Evolutionary conservation across 2,113 vertebrate species (phyloP), one percentile per base, ranked within the genome.

Genomic region (Salvator merianae): DNA sequence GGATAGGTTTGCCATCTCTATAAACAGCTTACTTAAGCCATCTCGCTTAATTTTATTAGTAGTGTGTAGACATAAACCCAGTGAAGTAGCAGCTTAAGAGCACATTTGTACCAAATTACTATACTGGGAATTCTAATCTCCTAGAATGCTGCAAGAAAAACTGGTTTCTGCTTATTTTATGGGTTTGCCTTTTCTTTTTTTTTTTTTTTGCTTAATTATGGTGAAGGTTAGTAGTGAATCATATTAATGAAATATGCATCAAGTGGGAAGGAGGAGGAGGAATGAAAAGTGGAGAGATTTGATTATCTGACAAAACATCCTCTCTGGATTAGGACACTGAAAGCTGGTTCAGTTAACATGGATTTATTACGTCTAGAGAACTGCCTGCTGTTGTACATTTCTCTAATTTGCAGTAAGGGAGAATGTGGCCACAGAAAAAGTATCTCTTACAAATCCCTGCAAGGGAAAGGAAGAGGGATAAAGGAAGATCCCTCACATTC

Each of bases 41-140:
- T 94, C 90, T 85, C 36, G 73, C 77, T 93, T 95, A 91, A 94
- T 95, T 95, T 95, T 88, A 91, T 93, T 90, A 92, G 87, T 90
- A 90, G 72, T 87, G 84, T 75, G 89, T 79, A 76, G 88, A 89
- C 59, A n/a, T 82, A 93, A 93, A 85, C 78, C 82, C 68, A 36
- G 70, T 13, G 82, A 91, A 93, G 88, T 26, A 89, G 89, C 76
- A 82, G 85, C 84, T 93, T 93, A 88, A 92, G 82, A 91, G 70
- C 77, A 85, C 75, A 90, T 91, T 91, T 90, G 84, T 74, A 87
- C 79, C 7, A 75, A 93, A 89, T 0, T 0, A 77, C 89, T 93
- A 63, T 81, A 79, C 72, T 86, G 91, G 90, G 92, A 94, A 90
- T 87, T 90, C 88, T 90, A 87, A 90, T 84, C 84, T 75, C 53